Base-by-base conservation (phyloP, 2,113 vertebrate genomes). In the Ageneiosus marmoratus region DNA sequence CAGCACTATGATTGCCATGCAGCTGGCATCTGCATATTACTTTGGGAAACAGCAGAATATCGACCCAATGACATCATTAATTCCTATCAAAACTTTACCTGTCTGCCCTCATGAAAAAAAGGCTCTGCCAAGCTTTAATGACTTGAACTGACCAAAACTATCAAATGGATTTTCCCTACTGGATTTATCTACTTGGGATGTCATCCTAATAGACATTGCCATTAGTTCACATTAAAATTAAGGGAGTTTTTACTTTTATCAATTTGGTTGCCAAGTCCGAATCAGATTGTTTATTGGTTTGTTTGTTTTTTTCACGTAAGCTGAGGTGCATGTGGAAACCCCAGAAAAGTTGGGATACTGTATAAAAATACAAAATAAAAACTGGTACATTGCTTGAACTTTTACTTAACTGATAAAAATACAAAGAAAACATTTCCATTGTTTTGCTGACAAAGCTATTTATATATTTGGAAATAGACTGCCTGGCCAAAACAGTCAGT, bases 11-110 rank as follows among this genome's bases (percentile, higher is more conserved):
- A 74, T 44, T 15, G 56, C 55, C 69, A 56, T 24, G 70, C 81
- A 83, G 73, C 81, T 77, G 81, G 46, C 73, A 77, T 67, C 81
- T 77, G 81, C 16, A 77, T n/a, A 73, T 77, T 77, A 83, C 81
- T 55, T 65, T 80, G 55, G 60, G 72, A 50, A 67, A 55, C 53
- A 63, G 27, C 46, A 65, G 44, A 73, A 29, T 32, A 75, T 75
- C 5, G 29, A 44, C 27, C 34, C 6, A 82, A 75, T 63, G 55
- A 75, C 58, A 76, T 82, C 81, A 76, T 63, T 65, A 56, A 72
- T 73, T 70, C 65, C 41, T 13, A 69, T 80, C 78, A 34, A 53
- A 80, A 12, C 48, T 69, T 53, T 51, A 29, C 48, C 48, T 34
- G 11, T 80, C 20, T 41, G 20, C 22, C 12, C 62, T 24, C 24